Percentiles rank a stretch among this genome's conserved stretches.
These are phyloP conservation scores for Eulithis prunata DNA, from an alignment of 2,888 invertebrate species.

Conservation along the genomic window DNA sequence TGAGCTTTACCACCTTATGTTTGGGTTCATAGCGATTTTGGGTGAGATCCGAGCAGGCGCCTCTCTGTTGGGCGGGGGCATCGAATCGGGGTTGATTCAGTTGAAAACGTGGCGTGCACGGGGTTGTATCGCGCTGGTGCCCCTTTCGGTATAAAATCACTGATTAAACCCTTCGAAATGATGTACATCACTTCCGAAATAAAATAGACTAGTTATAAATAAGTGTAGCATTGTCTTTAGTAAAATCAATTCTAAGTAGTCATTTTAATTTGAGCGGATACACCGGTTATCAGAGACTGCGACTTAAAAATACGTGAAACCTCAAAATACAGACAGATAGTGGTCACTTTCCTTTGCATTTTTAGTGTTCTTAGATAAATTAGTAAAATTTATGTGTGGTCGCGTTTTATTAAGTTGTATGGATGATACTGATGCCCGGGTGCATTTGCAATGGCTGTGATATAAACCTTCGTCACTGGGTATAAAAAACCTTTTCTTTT, in stretches of 20 bases:
- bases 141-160: constrained; percentile 70
- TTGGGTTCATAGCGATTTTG: constrained; percentile 52
- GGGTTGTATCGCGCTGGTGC: constrained; percentile 69
- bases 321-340: constrained; percentile 52
- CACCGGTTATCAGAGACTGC: constrained; percentile 65
- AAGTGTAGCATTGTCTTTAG: constrained; percentile 49
- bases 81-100: constrained; percentile 81
- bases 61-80: constrained; percentile 83
- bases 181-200: constrained; percentile 62
- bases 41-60: constrained; percentile 73
- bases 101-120: constrained; percentile 76
- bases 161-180: constrained; percentile 76
- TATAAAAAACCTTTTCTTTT: constrained; percentile 55
- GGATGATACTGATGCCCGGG: constrained; percentile 75
- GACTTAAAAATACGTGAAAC: constrained; percentile 66
- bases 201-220: constrained; percentile 56
- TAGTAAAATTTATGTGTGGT: constrained; percentile 46
- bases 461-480: constrained; percentile 74
- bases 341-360: constrained; percentile 49
- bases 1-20: constrained; percentile 47
- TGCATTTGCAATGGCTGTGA: constrained; percentile 78
- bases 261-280: constrained; percentile 40
- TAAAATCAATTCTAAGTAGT: constrained; percentile 13
- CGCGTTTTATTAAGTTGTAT: constrained; percentile 55
- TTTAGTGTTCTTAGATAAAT: constrained; percentile 11